Conservation (phyloP, 2,888 invertebrate genomes). For the Epistrophe eligans region DNA sequence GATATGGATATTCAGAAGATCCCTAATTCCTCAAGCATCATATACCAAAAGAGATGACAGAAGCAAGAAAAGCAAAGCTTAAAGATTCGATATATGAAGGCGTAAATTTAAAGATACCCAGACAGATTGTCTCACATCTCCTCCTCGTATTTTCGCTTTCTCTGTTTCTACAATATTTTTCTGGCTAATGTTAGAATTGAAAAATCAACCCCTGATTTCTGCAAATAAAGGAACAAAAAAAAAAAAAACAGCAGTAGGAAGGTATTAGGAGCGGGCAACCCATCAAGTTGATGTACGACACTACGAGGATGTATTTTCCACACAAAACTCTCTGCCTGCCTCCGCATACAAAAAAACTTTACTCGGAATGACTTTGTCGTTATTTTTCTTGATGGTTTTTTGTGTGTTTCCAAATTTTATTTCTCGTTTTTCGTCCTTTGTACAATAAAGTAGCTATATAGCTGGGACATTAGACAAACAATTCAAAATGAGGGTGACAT, state of each 20-base stretch:
- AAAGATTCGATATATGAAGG: conserved; percentile 44
- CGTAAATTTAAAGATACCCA: conserved; percentile 57
- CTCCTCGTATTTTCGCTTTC: not conserved
- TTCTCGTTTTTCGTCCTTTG: conserved; percentile 19
- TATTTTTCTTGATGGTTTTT: conserved; percentile 52
- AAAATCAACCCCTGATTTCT: conserved; percentile 73
- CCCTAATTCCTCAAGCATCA: conserved; percentile 9
- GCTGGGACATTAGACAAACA: conserved; percentile 62
- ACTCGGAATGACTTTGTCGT: conserved; percentile 48
- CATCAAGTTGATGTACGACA: conserved; percentile 70
- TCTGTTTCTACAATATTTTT: not conserved
- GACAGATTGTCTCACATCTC: conserved; percentile 58
- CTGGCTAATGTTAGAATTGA: conserved; percentile 68
- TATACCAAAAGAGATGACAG: not conserved
- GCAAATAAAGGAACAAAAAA: conserved; percentile 10
- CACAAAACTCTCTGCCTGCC: conserved; percentile 2
- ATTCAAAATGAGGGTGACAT: conserved; percentile 68
- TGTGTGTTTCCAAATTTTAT: conserved; percentile 30
- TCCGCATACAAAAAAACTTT: conserved; percentile 35
- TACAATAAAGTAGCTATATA: conserved; percentile 49
- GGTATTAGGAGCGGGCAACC: conserved; percentile 29
- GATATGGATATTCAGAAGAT: conserved; percentile 22
- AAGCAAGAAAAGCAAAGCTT: conserved; percentile 25
- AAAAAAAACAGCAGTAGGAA: not conserved
- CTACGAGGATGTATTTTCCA: conserved; percentile 44